phyloP scores from a whole-genome alignment of 2,113 vertebrate species.

The Tetraodon nigroviridis region DNA sequence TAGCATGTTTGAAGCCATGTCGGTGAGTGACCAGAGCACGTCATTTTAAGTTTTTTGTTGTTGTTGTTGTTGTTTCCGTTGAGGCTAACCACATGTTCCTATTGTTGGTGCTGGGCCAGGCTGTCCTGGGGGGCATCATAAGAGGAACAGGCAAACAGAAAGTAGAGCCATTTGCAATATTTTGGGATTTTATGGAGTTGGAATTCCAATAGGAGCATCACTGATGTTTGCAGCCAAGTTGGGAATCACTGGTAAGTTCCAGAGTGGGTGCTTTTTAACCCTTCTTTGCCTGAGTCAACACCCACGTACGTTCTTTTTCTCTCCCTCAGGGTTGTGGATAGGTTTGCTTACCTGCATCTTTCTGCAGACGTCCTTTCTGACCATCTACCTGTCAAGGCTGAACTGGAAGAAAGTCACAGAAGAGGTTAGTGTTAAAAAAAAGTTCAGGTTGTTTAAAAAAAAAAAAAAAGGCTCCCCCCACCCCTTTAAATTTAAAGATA shows the following conservation, averaged over 20 bases:
- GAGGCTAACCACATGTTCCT: background rate
- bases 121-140: slow-evolving; percentile 69
- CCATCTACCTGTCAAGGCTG: slow-evolving; percentile 68
- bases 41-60: no score
- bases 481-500: no score
- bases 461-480: no score
- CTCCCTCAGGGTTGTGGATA: slow-evolving; percentile 80
- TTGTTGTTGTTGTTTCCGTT: slow-evolving; percentile 5
- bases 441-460: background rate
- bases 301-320: background rate
- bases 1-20: no score
- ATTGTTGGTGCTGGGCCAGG: slow-evolving; percentile 51
- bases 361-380: slow-evolving; percentile 74
- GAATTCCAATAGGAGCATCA: no score
- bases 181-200: no score
- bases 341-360: slow-evolving; percentile 74
- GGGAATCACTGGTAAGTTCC: slow-evolving; percentile 75
- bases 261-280: background rate
- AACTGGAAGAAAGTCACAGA: slow-evolving; percentile 80
- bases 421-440: slow-evolving; percentile 70
- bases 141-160: slow-evolving; percentile 81
- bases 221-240: slow-evolving; percentile 77
- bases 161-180: slow-evolving; percentile 74
- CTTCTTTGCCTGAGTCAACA: background rate
- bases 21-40: no score